Evolutionary conservation across 2,888 invertebrate species (phyloP), one percentile per base, ranked within the genome.

Genomic region (Erebia epiphron): DNA sequence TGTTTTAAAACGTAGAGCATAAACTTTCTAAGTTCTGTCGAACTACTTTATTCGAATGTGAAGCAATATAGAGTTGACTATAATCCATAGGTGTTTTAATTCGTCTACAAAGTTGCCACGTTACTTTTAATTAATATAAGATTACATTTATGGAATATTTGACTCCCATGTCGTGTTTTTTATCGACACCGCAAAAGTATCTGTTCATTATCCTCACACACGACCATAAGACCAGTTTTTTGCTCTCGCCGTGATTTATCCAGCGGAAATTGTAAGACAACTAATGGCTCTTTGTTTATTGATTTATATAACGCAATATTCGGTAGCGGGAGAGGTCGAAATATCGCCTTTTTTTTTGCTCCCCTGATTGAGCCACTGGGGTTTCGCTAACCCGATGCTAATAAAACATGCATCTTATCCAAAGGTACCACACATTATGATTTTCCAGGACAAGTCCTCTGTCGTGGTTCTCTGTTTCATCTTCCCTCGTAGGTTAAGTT

Each of bases 241-340:
- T 87, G 80, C 58, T 80, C 75, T 75, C 73, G 73, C 77, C 85
- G 92, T 92, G 92, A 92, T 92, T 92, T 91, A 92, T 90, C 89
- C 91, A 88, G 84, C 90, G 91, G 91, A 92, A 91, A 92, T 89
- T 89, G 92, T 90, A 86, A 87, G 92, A 89, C 91, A 91, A 87
- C 90, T 90, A 91, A 92, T 91, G 91, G 88, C 78, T 91, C 91
- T 91, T 91, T 92, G 92, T 92, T 90, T 91, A 92, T 92, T 91
- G 92, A 92, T 92, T 92, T 91, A 91, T 92, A 86, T 83, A 83
- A 85, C 81, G 87, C 87, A 90, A 91, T 91, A 91, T 91, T 91
- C 91, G 89, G 92, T 91, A 92, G 92, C 92, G 82, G 79, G 85
- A 81, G 78, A 86, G 86, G 84, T 86, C 86, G 86, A 80, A 83